Percentiles rank a stretch among this genome's conserved stretches.
Evolutionary conservation across 2,888 invertebrate genomes (phyloP).

Genomic region (Ichneumon xanthorius): DNA sequence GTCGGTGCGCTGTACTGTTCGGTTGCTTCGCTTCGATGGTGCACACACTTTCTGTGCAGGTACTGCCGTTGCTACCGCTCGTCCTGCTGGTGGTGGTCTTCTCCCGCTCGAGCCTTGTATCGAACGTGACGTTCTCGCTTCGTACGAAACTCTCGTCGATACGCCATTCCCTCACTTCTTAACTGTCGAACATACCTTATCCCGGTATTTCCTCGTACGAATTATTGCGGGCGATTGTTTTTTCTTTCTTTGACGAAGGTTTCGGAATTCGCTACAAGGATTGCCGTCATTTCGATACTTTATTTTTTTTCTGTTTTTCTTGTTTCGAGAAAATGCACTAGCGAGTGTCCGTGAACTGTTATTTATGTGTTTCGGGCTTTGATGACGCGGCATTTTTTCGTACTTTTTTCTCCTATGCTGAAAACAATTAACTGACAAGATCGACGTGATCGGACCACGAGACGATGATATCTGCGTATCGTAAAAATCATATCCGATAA

Average conservation of each 20-base stretch:
- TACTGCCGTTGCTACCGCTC: constrained; percentile 36
- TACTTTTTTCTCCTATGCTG: not conserved
- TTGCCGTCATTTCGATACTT: not conserved
- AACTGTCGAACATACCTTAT: constrained; percentile 30
- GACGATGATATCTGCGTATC: constrained; percentile 21
- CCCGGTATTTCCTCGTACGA: constrained; percentile 14
- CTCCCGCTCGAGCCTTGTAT: constrained; percentile 28
- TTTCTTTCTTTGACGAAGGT: not conserved
- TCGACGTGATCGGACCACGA: not conserved
- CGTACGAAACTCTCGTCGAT: constrained; percentile 22
- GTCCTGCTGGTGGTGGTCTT: constrained; percentile 36
- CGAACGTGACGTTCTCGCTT: constrained; percentile 44
- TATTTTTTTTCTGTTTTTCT: not conserved
- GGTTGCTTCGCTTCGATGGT: constrained; percentile 17
- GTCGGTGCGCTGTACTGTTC: constrained; percentile 17
- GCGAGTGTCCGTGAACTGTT: not conserved
- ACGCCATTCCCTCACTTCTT: not conserved
- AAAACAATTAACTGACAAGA: not conserved
- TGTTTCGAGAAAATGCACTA: not conserved
- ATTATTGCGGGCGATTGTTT: constrained; percentile 21
- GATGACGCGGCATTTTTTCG: not conserved
- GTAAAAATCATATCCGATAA: constrained; percentile 52
- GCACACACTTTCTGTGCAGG: constrained; percentile 40
- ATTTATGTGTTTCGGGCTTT: not conserved
- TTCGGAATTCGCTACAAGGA: not conserved